These are phyloP conservation scores for Pseudoips prasinana DNA, from an alignment of 2,888 invertebrate species.

Conservation along the genomic window DNA sequence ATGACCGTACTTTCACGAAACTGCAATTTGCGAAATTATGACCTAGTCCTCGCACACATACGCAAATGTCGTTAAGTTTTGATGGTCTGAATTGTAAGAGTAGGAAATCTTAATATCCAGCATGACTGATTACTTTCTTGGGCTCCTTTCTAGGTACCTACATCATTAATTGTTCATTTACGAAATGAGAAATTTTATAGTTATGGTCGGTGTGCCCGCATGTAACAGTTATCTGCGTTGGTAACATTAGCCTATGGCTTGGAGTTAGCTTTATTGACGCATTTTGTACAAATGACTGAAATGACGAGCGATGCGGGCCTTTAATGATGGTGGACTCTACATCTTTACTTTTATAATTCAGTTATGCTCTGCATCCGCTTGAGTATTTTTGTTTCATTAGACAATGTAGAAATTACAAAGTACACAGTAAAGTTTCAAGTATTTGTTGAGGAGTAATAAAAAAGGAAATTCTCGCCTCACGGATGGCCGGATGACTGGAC, in stretches of 20 bases:
- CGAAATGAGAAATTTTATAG: slow-evolving; percentile 17
- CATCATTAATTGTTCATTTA: slow-evolving; percentile 10
- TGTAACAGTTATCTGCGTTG: slow-evolving; percentile 36
- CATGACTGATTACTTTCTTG: too few relatives aligned
- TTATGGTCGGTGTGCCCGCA: slow-evolving; percentile 35
- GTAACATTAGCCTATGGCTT: slow-evolving; percentile 35
- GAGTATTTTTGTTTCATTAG: too few relatives aligned
- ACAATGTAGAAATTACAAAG: too few relatives aligned
- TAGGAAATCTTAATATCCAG: too few relatives aligned
- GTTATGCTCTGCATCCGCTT: too few relatives aligned
- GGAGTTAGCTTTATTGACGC: slow-evolving; percentile 49
- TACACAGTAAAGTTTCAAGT: too few relatives aligned
- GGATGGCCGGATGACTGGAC: too few relatives aligned
- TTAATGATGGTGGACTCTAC: slow-evolving; percentile 35
- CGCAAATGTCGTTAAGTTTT: too few relatives aligned
- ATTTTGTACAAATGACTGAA: slow-evolving; percentile 45
- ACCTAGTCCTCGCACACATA: not conserved
- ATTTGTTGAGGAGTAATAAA: too few relatives aligned
- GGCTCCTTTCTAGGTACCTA: not conserved
- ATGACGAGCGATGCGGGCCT: slow-evolving; percentile 51
- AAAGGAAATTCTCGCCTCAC: too few relatives aligned
- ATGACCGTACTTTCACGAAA: not conserved
- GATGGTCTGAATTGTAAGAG: too few relatives aligned
- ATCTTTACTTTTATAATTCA: slow-evolving; percentile 14
- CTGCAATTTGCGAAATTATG: slow-evolving; percentile 1